Conservation (phyloP, 1,140 invertebrate genomes). For the Harpegnathos saltator region DNA sequence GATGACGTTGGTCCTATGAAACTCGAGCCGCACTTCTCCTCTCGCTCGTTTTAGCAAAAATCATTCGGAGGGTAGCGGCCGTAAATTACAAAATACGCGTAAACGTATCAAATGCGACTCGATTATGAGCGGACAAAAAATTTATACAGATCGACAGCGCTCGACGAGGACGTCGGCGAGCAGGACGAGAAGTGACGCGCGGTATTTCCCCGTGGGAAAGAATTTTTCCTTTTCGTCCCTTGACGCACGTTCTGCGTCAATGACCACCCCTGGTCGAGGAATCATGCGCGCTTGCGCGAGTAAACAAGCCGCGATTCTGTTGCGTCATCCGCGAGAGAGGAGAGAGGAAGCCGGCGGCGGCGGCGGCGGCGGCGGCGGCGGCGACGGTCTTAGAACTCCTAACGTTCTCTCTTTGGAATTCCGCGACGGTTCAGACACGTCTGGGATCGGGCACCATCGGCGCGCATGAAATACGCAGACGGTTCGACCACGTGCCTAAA, state of each 20-base stretch:
- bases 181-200: too few relatives aligned
- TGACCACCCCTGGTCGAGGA: conserved; percentile 1
- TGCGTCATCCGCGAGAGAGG: conserved; percentile 7
- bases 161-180: too few relatives aligned
- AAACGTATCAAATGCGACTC: too few relatives aligned
- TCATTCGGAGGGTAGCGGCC: background rate
- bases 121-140: background rate
- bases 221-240: background rate
- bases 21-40: too few relatives aligned
- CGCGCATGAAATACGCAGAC: conserved; percentile 40
- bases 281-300: background rate
- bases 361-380: too few relatives aligned
- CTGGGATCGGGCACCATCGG: background rate
- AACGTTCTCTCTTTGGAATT: conserved; percentile 44
- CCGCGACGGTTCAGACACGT: conserved; percentile 34
- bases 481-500: conserved; percentile 32
- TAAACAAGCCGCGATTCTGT: conserved; percentile 27
- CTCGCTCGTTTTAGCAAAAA: background rate
- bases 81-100: background rate
- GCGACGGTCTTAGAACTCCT: conserved; percentile 46
- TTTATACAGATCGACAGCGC: background rate
- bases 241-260: conserved; percentile 8
- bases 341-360: conserved; percentile 9
- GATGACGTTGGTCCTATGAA: conserved; percentile 11
- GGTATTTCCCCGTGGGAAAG: too few relatives aligned